Percentiles rank a stretch among this genome's conserved stretches.
phyloP scores from a whole-genome alignment of 92 coral and sea anemone species.

The Phenganax subtilis region DNA sequence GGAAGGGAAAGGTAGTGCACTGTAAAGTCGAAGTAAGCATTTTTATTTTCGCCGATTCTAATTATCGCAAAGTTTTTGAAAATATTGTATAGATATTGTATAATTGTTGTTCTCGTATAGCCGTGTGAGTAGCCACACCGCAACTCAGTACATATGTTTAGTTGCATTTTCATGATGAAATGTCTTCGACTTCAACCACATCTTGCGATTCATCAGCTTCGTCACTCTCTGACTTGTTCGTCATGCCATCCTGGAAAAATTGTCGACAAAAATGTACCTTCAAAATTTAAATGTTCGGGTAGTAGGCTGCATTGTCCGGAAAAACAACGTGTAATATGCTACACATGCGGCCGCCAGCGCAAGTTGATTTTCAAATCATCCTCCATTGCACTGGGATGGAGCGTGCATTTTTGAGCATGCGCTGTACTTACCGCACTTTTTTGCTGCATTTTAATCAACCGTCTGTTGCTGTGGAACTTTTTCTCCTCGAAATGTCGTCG shows the following conservation, averaged over 20 bases:
- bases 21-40: too few species aligned
- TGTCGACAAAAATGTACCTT: too few species aligned
- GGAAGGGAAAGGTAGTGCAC: too few species aligned
- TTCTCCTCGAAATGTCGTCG: conserved; percentile 6
- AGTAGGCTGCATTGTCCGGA: background rate
- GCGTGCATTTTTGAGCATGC: too few species aligned
- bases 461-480: background rate
- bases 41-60: background rate
- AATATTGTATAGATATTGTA: background rate
- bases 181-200: background rate
- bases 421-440: background rate
- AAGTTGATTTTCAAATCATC: background rate
- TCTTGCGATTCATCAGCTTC: conserved; percentile 1
- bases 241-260: background rate
- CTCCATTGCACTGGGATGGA: background rate
- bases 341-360: background rate
- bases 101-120: too few species aligned
- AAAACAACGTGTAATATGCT: background rate
- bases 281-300: background rate
- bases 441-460: conserved; percentile 14
- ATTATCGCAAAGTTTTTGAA: background rate
- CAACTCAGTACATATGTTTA: background rate
- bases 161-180: background rate
- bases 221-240: background rate
- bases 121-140: too few species aligned